Evolutionary conservation across 2,888 invertebrate species (phyloP).

Genomic region (Sisyra nigra): DNA sequence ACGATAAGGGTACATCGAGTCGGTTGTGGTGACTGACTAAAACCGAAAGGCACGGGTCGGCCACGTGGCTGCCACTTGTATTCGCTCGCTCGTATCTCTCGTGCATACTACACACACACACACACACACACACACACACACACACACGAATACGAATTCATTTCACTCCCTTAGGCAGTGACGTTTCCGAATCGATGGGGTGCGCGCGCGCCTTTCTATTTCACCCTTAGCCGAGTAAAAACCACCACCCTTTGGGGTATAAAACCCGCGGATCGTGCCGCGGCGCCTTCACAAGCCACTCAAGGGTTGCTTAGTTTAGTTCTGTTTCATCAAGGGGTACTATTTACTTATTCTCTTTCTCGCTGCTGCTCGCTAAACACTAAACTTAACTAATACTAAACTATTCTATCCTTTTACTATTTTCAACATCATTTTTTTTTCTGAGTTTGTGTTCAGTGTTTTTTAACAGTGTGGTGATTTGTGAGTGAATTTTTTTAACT

Average conservation of each 20-base stretch:
- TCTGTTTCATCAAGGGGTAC: conserved; percentile 22
- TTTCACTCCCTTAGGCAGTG: conserved; percentile 5
- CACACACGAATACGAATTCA: not conserved
- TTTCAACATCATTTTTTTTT: too few relatives aligned
- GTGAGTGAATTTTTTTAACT: too few relatives aligned
- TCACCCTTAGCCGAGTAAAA: conserved; percentile 13
- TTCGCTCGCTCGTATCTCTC: not conserved
- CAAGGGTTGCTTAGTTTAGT: conserved; percentile 35
- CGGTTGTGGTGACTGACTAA: not conserved
- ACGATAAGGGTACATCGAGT: too few relatives aligned
- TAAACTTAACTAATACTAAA: too few relatives aligned
- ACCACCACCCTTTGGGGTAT: conserved; percentile 20
- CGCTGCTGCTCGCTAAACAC: not conserved
- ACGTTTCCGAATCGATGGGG: conserved; percentile 11
- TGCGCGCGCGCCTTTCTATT: conserved; percentile 10
- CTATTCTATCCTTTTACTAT: too few relatives aligned
- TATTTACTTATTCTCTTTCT: conserved; percentile 6
- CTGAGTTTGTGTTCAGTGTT: too few relatives aligned
- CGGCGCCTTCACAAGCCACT: conserved; percentile 34
- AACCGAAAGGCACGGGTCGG: not conserved
- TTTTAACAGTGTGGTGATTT: too few relatives aligned
- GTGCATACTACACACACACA: not conserved
- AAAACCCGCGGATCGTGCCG: conserved; percentile 29
- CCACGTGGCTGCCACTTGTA: too few relatives aligned
- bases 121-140: too few relatives aligned